Conservation (phyloP, 53 echinoderm and acorn worm species). For the Crossaster papposus region DNA sequence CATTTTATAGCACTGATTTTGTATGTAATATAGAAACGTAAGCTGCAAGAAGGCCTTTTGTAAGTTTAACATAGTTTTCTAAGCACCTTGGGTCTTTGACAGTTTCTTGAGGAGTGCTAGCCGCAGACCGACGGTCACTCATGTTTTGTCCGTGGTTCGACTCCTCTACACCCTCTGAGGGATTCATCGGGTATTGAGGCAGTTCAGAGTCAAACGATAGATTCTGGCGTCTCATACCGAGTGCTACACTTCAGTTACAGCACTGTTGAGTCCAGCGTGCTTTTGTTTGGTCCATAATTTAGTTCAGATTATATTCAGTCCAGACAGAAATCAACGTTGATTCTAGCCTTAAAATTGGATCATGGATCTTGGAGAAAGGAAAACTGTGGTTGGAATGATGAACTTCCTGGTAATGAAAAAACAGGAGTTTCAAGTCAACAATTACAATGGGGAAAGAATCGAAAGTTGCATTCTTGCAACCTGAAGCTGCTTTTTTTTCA, state of each 20-base stretch:
- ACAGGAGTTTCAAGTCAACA: neutral
- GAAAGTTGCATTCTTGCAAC: too few species aligned
- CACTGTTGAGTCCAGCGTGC: neutral
- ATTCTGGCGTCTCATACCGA: constrained; percentile 41
- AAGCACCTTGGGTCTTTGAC: neutral
- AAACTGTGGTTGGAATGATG: too few species aligned
- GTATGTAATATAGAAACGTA: too few species aligned
- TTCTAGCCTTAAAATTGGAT: neutral
- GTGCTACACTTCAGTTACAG: too few species aligned
- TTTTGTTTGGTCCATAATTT: too few species aligned
- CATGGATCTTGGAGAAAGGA: too few species aligned
- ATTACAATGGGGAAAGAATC: too few species aligned
- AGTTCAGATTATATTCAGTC: neutral
- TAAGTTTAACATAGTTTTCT: neutral
- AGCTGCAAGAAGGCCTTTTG: too few species aligned
- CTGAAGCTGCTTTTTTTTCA: too few species aligned
- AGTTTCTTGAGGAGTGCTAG: constrained; percentile 1
- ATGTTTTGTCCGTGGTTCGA: neutral
- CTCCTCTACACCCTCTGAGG: neutral
- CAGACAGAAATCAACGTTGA: too few species aligned
- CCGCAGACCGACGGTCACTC: neutral
- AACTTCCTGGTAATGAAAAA: neutral
- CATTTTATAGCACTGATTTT: too few species aligned
- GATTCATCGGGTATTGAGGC: neutral
- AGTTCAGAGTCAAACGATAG: constrained; percentile 20